phyloP scores from a whole-genome alignment of 2,888 invertebrate species.

The Beris morrisii region DNA sequence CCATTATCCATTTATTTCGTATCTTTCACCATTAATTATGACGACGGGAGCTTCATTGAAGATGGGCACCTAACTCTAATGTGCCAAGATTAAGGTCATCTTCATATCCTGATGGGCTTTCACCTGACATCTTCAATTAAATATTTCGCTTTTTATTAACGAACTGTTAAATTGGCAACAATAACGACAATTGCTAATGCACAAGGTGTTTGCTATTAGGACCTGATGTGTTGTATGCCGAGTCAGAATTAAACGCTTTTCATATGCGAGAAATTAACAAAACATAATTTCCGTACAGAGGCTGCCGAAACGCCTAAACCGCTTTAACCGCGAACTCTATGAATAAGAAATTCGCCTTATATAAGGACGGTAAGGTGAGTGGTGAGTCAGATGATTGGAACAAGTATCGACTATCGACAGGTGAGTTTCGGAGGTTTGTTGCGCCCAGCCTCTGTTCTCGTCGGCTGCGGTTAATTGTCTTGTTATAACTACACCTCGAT shows the following conservation, averaged over 20 bases:
- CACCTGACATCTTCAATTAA: too few relatives aligned
- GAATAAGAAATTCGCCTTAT: slow-evolving; percentile 5
- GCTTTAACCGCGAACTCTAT: slow-evolving; percentile 15
- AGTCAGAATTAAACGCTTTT: not conserved
- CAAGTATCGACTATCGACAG: slow-evolving; percentile 21
- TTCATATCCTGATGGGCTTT: too few relatives aligned
- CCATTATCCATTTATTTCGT: too few relatives aligned
- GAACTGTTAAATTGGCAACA: too few relatives aligned
- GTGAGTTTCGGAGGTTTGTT: slow-evolving; percentile 18
- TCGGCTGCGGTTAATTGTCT: slow-evolving; percentile 19
- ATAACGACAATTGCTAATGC: too few relatives aligned
- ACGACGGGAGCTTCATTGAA: too few relatives aligned
- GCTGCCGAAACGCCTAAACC: not conserved
- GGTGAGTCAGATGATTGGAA: slow-evolving; percentile 15
- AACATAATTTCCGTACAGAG: not conserved
- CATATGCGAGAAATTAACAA: slow-evolving; percentile 5
- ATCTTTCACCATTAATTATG: too few relatives aligned
- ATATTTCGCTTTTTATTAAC: too few relatives aligned
- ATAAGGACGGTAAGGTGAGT: too few relatives aligned
- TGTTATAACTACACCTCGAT: slow-evolving; percentile 4
- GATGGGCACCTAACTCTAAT: too few relatives aligned
- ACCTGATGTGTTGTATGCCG: not conserved
- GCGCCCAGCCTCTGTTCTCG: slow-evolving; percentile 12
- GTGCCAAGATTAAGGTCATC: too few relatives aligned
- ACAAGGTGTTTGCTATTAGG: too few relatives aligned